phyloP scores from a whole-genome alignment of 1,140 invertebrate species.

The Nasonia longicornis region DNA sequence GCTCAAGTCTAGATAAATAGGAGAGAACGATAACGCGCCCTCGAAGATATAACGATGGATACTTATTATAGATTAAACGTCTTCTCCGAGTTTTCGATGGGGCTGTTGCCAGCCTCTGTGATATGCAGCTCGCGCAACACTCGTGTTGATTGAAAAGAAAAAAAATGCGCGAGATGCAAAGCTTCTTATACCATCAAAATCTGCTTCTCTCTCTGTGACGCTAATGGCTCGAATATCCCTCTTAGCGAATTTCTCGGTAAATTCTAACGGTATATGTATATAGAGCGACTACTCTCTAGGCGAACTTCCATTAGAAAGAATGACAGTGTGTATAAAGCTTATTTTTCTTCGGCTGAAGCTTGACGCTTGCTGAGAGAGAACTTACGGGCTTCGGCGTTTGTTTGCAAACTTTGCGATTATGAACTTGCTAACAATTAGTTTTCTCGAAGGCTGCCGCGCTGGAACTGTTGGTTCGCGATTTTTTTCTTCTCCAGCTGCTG shows the following conservation, averaged over 20 bases:
- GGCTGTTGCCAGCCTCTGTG: too few species aligned
- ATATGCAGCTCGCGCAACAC: too few species aligned
- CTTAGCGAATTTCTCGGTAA: neutral
- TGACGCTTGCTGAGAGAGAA: neutral
- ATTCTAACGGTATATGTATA: neutral
- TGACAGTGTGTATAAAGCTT: neutral
- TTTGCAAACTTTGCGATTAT: neutral
- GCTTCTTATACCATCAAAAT: neutral
- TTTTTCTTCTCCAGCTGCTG: neutral
- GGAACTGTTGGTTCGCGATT: neutral
- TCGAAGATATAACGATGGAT: conserved; percentile 4
- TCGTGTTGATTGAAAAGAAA: too few species aligned
- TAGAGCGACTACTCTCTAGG: neutral
- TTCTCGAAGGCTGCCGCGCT: neutral
- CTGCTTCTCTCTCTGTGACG: neutral
- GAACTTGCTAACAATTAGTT: neutral
- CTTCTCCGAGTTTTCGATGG: neutral
- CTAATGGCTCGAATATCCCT: neutral
- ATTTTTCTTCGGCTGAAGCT: neutral
- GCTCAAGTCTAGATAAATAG: conserved; percentile 25
- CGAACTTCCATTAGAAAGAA: neutral
- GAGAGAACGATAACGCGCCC: neutral
- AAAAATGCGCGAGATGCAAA: neutral
- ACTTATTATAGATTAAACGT: conserved; percentile 2
- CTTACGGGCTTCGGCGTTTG: neutral